Evolutionary conservation across 2,888 invertebrate genomes (phyloP).

Genomic region (Chesias legatella): DNA sequence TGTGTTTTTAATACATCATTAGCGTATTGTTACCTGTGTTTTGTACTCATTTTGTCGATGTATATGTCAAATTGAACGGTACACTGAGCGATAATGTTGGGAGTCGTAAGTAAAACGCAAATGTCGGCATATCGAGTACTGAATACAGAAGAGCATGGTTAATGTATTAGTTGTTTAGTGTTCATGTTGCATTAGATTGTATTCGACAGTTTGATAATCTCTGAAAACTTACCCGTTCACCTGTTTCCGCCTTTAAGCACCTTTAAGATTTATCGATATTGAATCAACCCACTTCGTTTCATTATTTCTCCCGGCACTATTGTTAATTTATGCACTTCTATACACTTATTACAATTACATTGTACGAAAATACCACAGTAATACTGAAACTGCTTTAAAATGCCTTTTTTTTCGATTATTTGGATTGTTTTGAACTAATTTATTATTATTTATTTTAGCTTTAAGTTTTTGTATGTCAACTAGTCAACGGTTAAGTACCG

Average conservation of each 20-base stretch:
- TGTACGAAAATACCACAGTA: slow-evolving; percentile 1
- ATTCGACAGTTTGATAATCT: slow-evolving; percentile 60
- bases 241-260: slow-evolving; percentile 66
- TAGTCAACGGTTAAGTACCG: slow-evolving; percentile 52
- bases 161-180: slow-evolving; percentile 75
- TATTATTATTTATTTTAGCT: slow-evolving; percentile 29
- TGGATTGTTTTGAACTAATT: slow-evolving; percentile 23
- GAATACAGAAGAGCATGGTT: slow-evolving; percentile 52
- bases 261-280: slow-evolving; percentile 48
- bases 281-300: slow-evolving; percentile 53
- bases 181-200: slow-evolving; percentile 78
- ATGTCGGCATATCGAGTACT: slow-evolving; percentile 17
- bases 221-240: slow-evolving; percentile 51
- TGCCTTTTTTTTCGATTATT: slow-evolving; percentile 2
- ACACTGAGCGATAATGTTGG: slow-evolving; percentile 25
- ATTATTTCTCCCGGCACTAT: slow-evolving; percentile 36
- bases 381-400: slow-evolving; percentile 2
- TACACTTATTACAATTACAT: slow-evolving; percentile 8
- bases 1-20: slow-evolving; percentile 69
- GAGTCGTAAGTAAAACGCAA: slow-evolving; percentile 2
- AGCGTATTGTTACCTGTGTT: slow-evolving; percentile 50
- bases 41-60: slow-evolving; percentile 19
- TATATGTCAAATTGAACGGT: slow-evolving; percentile 4
- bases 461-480: slow-evolving; percentile 45
- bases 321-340: slow-evolving; percentile 34